Base-by-base conservation (phyloP, 2,113 vertebrate species). In the Phrynosoma platyrhinos region DNA sequence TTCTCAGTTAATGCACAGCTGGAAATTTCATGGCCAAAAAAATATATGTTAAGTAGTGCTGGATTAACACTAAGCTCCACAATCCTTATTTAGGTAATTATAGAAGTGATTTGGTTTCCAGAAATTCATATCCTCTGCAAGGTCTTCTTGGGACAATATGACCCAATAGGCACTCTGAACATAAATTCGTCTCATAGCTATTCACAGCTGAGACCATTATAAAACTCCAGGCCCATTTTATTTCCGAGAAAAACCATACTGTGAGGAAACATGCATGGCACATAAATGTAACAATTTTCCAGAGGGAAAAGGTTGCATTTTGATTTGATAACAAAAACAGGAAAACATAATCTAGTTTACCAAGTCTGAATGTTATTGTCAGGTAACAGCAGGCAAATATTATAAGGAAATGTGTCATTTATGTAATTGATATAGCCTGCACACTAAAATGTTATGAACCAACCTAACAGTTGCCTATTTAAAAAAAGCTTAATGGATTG, bases 21-120 rank as follows among this genome's bases (percentile, higher is more conserved):
- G 16, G 87, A 92, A 86, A 58, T 2, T 0, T 78, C 25, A 74
- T 47, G 0, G 3, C 13, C 75, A 10, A 36, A 0, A 18, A 0
- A 58, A n/a, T 52, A 85, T 27, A 14, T 32, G 18, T 36, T 81
- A 25, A 53, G 27, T 90, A 36, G 0, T 82, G 76, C 74, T 32
- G 0, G 2, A 27, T 84, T 9, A 86, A 1, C 89, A 87, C 23
- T 40, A 88, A 9, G 69, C 69, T 74, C 32, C 32, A 6, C 52
- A 53, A 58, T 75, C 53, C n/a, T 27, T 75, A 58, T 58, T 58
- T 84, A 75, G 10, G 71, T 40, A 84, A 84, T 84, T 84, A 84
- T 40, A 40, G n/a, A 84, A 84, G 21, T 25, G 52, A 75, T 58
- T 75, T 74, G 69, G 23, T 84, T 75, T 53, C 55, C n/a, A 62